A percentile compares a stretch with the other conserved stretches of the same genome.
phyloP scores from a whole-genome alignment of 2,113 vertebrate species.

The Dasyprocta punctata region DNA sequence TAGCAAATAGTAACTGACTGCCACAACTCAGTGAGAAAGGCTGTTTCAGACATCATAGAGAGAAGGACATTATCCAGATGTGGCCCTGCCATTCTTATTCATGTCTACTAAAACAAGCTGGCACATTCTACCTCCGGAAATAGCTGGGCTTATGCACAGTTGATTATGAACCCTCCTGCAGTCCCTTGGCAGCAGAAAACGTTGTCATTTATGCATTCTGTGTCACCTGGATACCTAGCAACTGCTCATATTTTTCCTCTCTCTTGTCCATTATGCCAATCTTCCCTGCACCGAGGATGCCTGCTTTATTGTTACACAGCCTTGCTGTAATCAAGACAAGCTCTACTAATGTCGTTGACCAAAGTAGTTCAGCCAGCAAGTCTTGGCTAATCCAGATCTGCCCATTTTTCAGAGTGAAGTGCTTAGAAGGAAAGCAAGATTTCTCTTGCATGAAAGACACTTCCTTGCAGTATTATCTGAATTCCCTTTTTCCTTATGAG shows the following conservation, averaged over 20 bases:
- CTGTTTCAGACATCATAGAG: background rate
- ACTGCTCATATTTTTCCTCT: background rate
- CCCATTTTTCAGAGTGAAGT: background rate
- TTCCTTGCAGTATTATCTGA: background rate
- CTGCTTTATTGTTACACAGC: background rate
- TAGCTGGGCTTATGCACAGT: background rate
- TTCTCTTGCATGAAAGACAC: background rate
- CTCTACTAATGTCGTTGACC: background rate
- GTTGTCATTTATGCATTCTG: background rate
- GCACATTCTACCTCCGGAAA: background rate
- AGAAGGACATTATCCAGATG: background rate
- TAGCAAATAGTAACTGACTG: background rate
- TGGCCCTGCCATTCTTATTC: background rate
- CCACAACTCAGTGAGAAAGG: background rate
- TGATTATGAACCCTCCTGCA: background rate
- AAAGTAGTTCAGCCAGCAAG: background rate
- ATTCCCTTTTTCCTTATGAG: background rate
- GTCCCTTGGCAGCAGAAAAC: background rate
- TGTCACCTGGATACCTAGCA: background rate
- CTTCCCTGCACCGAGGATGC: fast-evolving
- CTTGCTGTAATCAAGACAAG: background rate
- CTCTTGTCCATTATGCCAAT: background rate
- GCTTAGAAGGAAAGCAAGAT: background rate
- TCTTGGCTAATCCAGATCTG: background rate
- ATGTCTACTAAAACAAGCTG: background rate